Evolutionary conservation across 2,113 vertebrate species (phyloP).

Genomic region (Laterallus jamaicensis): DNA sequence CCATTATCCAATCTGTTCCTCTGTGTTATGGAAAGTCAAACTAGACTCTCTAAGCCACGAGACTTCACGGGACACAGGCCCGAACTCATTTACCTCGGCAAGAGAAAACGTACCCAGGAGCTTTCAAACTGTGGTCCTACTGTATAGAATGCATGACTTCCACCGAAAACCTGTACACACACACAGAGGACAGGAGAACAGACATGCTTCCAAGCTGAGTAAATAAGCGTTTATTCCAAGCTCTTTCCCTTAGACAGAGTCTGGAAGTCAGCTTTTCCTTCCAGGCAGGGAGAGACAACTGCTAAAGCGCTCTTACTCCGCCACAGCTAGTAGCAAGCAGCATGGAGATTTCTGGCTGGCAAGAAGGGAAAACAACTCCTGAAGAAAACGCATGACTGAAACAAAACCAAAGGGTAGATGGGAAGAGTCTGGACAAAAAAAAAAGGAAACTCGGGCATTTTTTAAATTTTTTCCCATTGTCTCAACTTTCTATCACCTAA

Average conservation of each 20-base stretch:
- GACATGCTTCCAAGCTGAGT: not conserved
- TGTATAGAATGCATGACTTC: accelerated
- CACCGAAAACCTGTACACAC: accelerated
- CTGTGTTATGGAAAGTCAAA: conserved; percentile 34
- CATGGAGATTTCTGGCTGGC: not conserved
- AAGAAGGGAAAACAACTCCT: not conserved
- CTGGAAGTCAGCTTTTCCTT: conserved; percentile 31
- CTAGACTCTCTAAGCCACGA: not conserved
- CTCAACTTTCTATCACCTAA: not conserved
- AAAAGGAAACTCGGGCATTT: not conserved
- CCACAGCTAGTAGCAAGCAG: not conserved
- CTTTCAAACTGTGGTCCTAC: not conserved
- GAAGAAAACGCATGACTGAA: not conserved
- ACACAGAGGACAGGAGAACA: not conserved
- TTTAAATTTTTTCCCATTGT: not conserved
- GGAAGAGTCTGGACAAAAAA: not conserved
- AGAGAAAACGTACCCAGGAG: not conserved
- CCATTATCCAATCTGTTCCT: not conserved
- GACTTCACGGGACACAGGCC: conserved; percentile 3
- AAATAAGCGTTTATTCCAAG: not conserved
- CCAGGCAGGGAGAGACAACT: not conserved
- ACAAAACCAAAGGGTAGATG: not conserved
- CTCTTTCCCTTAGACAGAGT: not conserved
- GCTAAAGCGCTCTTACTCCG: not conserved
- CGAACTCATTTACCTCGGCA: not conserved